Conservation (phyloP, 2,888 invertebrate genomes). For the Trachelus stipa region DNA sequence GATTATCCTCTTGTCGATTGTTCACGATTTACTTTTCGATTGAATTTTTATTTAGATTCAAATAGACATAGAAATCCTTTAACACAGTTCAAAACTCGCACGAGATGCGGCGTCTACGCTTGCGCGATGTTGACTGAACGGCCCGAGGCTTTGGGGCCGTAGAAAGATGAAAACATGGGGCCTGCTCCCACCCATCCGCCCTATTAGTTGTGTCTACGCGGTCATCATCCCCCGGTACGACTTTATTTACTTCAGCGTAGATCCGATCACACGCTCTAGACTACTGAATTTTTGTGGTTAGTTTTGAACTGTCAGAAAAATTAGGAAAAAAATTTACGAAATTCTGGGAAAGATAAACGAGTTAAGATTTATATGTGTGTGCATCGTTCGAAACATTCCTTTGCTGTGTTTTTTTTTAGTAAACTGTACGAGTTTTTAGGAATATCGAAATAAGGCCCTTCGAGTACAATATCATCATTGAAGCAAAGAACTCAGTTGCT, state of each 20-base stretch:
- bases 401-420: background rate
- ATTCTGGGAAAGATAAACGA: background rate
- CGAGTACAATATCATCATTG: background rate
- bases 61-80: background rate
- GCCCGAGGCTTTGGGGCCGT: conserved; percentile 19
- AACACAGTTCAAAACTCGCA: background rate
- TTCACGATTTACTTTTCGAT: background rate
- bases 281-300: too few relatives aligned
- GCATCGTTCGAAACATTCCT: background rate
- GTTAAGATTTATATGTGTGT: background rate
- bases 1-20: background rate
- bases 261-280: background rate
- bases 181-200: conserved; percentile 32
- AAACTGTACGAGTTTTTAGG: background rate
- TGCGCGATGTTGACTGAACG: conserved; percentile 60
- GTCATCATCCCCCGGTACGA: background rate
- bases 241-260: background rate
- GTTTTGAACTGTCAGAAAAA: background rate
- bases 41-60: background rate
- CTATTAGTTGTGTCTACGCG: background rate
- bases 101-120: conserved; percentile 43
- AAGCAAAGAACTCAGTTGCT: background rate
- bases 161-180: conserved; percentile 46
- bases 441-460: background rate
- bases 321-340: background rate